Conservation (phyloP, 2,113 vertebrate genomes). For the Tringa solitaria region DNA sequence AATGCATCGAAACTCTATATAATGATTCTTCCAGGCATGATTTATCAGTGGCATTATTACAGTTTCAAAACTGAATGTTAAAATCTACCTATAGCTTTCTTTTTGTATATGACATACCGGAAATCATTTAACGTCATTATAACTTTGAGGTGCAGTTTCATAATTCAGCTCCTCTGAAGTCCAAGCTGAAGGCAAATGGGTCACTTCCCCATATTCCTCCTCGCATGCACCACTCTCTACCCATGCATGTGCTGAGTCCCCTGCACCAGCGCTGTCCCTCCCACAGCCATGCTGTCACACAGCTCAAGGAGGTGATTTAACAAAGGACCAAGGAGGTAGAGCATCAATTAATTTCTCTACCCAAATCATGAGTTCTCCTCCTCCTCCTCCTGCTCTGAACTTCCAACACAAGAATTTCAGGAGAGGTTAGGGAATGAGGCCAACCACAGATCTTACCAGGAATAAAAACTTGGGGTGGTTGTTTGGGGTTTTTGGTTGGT, state of each 20-base stretch:
- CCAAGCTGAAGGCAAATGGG: fast-evolving
- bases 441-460: not conserved
- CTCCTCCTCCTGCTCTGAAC: not conserved
- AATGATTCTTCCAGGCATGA: not conserved
- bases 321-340: not conserved
- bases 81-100: not conserved
- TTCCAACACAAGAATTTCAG: not conserved
- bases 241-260: too few species aligned
- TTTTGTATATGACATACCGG: not conserved
- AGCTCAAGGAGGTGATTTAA: not conserved
- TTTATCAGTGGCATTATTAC: not conserved
- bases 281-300: not conserved
- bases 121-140: not conserved
- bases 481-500: not conserved
- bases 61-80: not conserved
- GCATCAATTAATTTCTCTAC: not conserved
- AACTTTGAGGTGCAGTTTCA: not conserved
- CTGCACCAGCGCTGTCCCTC: not conserved
- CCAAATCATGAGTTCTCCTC: not conserved
- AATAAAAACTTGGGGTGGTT: not conserved
- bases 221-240: not conserved
- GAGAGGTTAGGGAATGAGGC: not conserved
- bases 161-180: not conserved
- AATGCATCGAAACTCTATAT: not conserved
- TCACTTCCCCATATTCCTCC: not conserved